Evolutionary conservation across 2,113 vertebrate species (phyloP).

Genomic region (Condylura cristata): DNA sequence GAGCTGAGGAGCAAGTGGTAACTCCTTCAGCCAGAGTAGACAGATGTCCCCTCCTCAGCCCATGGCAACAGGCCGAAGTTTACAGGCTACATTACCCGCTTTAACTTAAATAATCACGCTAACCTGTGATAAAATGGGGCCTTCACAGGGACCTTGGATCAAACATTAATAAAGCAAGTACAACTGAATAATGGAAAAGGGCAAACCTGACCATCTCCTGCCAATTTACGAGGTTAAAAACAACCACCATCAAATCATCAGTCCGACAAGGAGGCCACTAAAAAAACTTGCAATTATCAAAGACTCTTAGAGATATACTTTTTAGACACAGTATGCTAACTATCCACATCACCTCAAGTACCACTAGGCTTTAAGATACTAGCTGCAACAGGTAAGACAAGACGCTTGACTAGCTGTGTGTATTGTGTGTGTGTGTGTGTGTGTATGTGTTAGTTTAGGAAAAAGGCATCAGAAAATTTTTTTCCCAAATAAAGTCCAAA

Average conservation of each 20-base stretch:
- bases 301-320: background rate
- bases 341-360: background rate
- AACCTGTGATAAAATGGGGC: background rate
- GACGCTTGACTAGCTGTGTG: background rate
- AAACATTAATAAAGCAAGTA: slow-evolving; percentile 6
- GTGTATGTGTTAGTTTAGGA: background rate
- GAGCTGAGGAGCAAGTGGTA: background rate
- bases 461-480: background rate
- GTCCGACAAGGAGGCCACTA: background rate
- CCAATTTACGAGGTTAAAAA: background rate
- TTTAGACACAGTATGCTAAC: background rate
- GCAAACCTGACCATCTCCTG: background rate
- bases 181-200: background rate
- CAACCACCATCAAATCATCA: background rate
- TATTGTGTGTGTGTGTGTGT: background rate
- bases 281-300: background rate
- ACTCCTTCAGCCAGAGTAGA: background rate
- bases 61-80: background rate
- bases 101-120: background rate
- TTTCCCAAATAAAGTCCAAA: slow-evolving; percentile 10
- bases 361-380: background rate
- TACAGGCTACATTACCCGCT: background rate
- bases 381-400: background rate
- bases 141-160: background rate
- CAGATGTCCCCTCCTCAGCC: background rate